Conservation (phyloP, 1,140 invertebrate species). For the Leptopilina boulardi region DNA sequence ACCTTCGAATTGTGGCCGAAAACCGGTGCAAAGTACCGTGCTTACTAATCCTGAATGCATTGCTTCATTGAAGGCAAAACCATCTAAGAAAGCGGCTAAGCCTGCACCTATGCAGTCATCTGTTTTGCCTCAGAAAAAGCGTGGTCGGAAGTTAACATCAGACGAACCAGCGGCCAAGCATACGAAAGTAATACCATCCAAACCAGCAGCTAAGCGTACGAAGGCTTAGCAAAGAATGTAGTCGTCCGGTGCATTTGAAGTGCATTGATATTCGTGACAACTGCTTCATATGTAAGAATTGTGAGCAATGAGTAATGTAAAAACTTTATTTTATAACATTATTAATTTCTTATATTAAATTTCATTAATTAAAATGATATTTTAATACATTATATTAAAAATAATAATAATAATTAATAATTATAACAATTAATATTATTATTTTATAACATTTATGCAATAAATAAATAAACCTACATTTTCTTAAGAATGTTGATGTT, state of each 20-base stretch:
- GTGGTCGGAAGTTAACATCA: neutral
- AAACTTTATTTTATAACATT: too few species aligned
- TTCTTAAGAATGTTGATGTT: too few species aligned
- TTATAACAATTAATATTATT: too few species aligned
- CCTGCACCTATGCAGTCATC: neutral
- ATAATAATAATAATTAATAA: too few species aligned
- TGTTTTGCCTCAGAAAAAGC: too few species aligned
- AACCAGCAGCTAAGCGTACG: neutral
- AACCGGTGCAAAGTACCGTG: neutral
- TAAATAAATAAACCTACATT: too few species aligned
- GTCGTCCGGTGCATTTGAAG: neutral
- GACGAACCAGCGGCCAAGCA: neutral
- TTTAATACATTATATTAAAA: too few species aligned
- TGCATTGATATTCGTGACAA: neutral
- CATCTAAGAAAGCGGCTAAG: neutral
- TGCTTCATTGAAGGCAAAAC: neutral
- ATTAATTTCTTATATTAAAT: too few species aligned
- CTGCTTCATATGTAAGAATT: neutral
- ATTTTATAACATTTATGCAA: too few species aligned
- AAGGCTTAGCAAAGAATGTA: neutral
- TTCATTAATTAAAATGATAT: too few species aligned
- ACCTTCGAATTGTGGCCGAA: conserved; percentile 8
- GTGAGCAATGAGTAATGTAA: too few species aligned
- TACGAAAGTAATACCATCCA: neutral
- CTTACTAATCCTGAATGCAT: neutral